Percentiles rank a stretch among this genome's conserved stretches.
phyloP scores from a whole-genome alignment of 2,888 invertebrate genomes.

The Mellilla xanthometata region DNA sequence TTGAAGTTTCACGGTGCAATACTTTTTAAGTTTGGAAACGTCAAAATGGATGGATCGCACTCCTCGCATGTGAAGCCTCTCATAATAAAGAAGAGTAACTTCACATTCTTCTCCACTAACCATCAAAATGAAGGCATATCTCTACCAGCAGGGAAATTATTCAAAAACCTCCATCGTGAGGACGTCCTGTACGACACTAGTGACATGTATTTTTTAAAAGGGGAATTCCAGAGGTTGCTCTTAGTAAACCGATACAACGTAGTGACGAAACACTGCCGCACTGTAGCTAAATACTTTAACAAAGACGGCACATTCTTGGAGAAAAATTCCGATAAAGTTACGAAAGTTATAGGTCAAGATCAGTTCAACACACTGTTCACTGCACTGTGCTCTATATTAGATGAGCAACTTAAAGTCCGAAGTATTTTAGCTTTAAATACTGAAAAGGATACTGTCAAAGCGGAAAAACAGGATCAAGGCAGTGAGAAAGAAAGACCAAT shows the following conservation, averaged over 20 bases:
- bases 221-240: slow-evolving; percentile 44
- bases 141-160: no score
- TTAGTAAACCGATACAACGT: slow-evolving; percentile 46
- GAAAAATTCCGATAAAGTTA: slow-evolving; percentile 54
- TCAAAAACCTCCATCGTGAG: slow-evolving; percentile 34
- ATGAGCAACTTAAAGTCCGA: slow-evolving; percentile 54
- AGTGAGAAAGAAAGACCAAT: background rate
- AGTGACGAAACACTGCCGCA: slow-evolving; percentile 43
- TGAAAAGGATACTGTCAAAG: no score
- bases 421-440: slow-evolving; percentile 49
- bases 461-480: no score
- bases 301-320: slow-evolving; percentile 30
- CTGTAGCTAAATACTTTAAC: slow-evolving; percentile 46
- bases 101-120: no score
- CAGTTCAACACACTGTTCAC: slow-evolving; percentile 58
- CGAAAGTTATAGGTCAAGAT: slow-evolving; percentile 57
- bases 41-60: no score
- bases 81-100: no score
- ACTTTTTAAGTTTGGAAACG: no score
- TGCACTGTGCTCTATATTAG: slow-evolving; percentile 58
- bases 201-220: slow-evolving; percentile 49
- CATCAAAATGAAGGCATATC: no score
- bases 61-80: no score
- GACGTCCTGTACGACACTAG: slow-evolving; percentile 48
- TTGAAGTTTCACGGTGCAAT: no score